Evolutionary conservation across 2,888 invertebrate species (phyloP), one percentile per base, ranked within the genome.

Genomic region (Eupithecia abbreviata): DNA sequence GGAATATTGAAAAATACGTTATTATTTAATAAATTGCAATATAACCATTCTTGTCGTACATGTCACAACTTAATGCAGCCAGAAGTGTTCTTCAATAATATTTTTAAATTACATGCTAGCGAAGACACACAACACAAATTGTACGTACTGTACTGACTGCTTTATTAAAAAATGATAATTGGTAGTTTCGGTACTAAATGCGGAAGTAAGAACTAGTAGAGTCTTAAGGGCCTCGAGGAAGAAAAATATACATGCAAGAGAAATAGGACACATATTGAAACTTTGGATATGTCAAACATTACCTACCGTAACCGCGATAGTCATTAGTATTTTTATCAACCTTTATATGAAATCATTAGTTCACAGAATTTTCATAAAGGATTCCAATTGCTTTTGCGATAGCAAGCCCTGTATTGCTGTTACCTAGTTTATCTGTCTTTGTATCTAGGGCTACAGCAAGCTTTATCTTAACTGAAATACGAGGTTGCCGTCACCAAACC

Each of bases 391-490:
- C 18, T 42, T 66, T 42, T 41, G 15, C 13, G 15, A 43, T 43
- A 3, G n/a, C 15, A 2, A 42, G 67, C 15, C 45, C 45, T 45
- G 30, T 42, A 45, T 68, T 45, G 41, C 30, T 18, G 62, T 68
- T 69, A 65, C 62, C 49, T 47, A 67, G 72, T 68, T 70, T 74
- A n/a, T 72, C 66, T 68, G 71, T 30, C 18, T 71, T 73, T 69
- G 72, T 76, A 84, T 84, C 83, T 83, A 83, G 71, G 80, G 75
- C 80, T 85, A 85, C 83, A 80, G 82, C 84, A 83, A 81, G 73
- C 84, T 86, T 90, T 91, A 91, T 91, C 89, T 86, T 84, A 87
- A 87, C 88, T 86, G 87, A 91, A 91, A 89, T 89, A 89, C 88
- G 86, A 87, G 84, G 85, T 84, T 86, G 84, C 84, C 84, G 86